Percentiles rank a stretch among this genome's conserved stretches.
Evolutionary conservation across 2,113 vertebrate species (phyloP).

Genomic region (Bettongia penicillata): DNA sequence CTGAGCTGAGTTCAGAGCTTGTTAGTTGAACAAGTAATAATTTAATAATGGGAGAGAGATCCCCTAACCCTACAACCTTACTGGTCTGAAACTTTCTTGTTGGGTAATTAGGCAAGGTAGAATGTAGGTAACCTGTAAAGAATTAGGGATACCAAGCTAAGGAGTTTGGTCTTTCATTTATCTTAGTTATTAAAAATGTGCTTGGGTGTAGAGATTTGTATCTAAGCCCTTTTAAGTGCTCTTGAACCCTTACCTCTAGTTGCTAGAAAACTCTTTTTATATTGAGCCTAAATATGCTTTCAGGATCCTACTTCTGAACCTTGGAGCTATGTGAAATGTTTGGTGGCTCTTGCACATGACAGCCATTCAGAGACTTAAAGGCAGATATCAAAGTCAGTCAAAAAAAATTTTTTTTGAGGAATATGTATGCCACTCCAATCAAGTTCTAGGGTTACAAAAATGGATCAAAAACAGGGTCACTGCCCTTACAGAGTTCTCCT

Average conservation of each 20-base stretch:
- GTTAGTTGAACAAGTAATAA: not conserved
- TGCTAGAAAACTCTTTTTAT: not conserved
- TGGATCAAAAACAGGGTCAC: not conserved
- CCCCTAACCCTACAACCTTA: not conserved
- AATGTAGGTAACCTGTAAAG: not conserved
- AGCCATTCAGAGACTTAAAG: not conserved
- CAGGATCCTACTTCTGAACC: not conserved
- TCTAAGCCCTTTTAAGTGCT: not conserved
- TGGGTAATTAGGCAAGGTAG: not conserved
- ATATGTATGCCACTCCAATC: not conserved
- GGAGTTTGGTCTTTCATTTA: no score
- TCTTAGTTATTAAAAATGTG: not conserved
- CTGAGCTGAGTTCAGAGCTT: not conserved
- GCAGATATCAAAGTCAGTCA: not conserved
- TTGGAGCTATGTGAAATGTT: not conserved
- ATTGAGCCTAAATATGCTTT: not conserved
- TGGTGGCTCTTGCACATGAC: not conserved
- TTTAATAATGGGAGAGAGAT: not conserved
- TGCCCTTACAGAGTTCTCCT: not conserved
- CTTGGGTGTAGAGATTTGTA: not conserved
- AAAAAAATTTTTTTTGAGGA: not conserved
- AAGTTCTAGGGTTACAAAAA: not conserved
- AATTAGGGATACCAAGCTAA: not conserved
- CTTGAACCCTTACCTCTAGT: not conserved
- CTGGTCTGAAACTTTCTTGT: not conserved